Percentiles rank a stretch among this genome's conserved stretches.
phyloP scores from a whole-genome alignment of 1,140 invertebrate species.

The Euborellia annulipes region DNA sequence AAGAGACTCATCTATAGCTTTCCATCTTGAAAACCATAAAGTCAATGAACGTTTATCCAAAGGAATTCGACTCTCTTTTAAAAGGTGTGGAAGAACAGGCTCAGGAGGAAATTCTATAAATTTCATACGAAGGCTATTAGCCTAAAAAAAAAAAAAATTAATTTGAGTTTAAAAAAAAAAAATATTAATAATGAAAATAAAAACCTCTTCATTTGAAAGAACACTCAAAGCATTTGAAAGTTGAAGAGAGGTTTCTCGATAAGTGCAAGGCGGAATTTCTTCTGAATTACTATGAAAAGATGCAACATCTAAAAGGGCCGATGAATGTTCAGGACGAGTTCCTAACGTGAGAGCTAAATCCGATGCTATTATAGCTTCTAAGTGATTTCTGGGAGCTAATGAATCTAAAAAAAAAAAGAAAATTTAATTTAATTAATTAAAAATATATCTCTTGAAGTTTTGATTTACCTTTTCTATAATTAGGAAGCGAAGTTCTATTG shows the following conservation, averaged over 20 bases:
- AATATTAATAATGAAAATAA: slow-evolving; percentile 6
- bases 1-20: no score
- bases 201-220: slow-evolving; percentile 19
- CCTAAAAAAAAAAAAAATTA: no score
- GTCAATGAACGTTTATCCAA: no score
- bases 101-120: no score
- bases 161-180: slow-evolving; percentile 19
- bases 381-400: slow-evolving; percentile 13
- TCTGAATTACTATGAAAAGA: slow-evolving; percentile 21
- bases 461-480: slow-evolving; percentile 7
- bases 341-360: slow-evolving; percentile 24
- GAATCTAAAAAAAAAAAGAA: slow-evolving; percentile 10
- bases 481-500: no score
- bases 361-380: slow-evolving; percentile 21
- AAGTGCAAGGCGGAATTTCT: slow-evolving; percentile 16
- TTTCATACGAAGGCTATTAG: no score
- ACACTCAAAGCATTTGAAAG: slow-evolving; percentile 9
- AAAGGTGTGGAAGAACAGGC: no score
- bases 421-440: slow-evolving; percentile 18
- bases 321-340: slow-evolving; percentile 14
- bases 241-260: no score
- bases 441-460: slow-evolving; percentile 22
- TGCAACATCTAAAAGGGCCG: slow-evolving; percentile 21
- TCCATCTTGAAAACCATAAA: no score
- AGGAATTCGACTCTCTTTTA: no score